Evolutionary conservation across 2,888 invertebrate genomes (phyloP).

Genomic region (Esperia sulphurella): DNA sequence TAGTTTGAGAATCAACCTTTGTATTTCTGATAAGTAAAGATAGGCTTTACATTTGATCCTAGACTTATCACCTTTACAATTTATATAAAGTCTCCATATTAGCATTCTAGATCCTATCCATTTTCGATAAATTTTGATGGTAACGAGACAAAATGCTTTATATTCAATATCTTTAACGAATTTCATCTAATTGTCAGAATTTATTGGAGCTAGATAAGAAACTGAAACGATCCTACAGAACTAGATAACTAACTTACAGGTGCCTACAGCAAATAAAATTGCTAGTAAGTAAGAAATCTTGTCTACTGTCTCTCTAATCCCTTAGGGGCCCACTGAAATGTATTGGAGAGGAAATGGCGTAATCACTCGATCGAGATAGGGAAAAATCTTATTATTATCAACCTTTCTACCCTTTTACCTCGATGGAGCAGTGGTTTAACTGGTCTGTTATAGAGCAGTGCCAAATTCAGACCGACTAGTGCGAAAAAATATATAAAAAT

Average conservation of each 20-base stretch:
- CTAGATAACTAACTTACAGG: slow-evolving; percentile 1
- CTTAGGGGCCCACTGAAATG: slow-evolving; percentile 5
- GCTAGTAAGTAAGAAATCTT: slow-evolving; percentile 7
- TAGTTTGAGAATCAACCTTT: too few species aligned
- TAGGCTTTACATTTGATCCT: too few species aligned
- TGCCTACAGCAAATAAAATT: neutral
- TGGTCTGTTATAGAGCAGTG: neutral
- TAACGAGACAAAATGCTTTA: neutral
- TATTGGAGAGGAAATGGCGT: slow-evolving; percentile 10
- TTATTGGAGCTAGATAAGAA: neutral
- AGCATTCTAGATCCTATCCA: too few species aligned
- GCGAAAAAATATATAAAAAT: neutral
- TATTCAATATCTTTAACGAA: neutral
- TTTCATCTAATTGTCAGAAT: neutral
- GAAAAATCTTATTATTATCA: slow-evolving; percentile 9
- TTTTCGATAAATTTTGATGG: too few species aligned
- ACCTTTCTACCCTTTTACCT: slow-evolving; percentile 6
- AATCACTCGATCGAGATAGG: slow-evolving; percentile 9
- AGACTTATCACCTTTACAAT: too few species aligned
- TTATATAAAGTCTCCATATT: too few species aligned
- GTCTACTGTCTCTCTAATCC: slow-evolving; percentile 6
- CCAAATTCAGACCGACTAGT: neutral
- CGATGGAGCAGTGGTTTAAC: neutral
- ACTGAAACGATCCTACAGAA: neutral
- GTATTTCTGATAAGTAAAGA: too few species aligned